Evolutionary conservation across 2,888 invertebrate species (phyloP), one percentile per base, ranked within the genome.

Genomic region (Drosophila kokeensis): DNA sequence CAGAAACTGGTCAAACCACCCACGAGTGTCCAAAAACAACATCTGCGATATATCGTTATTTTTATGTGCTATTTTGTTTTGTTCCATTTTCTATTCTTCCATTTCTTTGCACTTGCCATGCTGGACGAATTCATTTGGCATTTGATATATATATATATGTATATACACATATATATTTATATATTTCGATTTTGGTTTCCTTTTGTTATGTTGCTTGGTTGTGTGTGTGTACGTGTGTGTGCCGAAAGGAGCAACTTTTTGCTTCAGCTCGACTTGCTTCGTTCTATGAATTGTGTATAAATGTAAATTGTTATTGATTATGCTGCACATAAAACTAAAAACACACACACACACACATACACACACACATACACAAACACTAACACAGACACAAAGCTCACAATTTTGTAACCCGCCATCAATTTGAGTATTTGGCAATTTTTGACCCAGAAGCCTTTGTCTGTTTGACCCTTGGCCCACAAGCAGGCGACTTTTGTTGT

Each of bases 291-390:
- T 45, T 66, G 30, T 69, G 66, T 62, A 75, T 63, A 90, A 87
- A 87, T 87, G 90, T 77, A 90, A 88, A 87, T 87, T 88, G 86
- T 88, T 87, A 87, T 87, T 90, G 87, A 87, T 87, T 87, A 83
- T 81, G 86, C 74, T 73, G 68, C 75, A 77, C 66, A 89, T 81
- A 82, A 81, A 79, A 73, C 74, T 76, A 55, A 74, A 73, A 34
- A 29, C 52, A 59, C 49, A 34, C 30, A 38, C 13, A 15, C 72
- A 77, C 70, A 89, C 76, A 84, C 36, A 38, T 18, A 61, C 34
- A 69, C 10, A 50, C 42, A 53, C 15, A 65, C 15, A 48, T 64
- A n/a, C 49, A 36, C 54, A 34, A 34, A 53, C 42, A 30, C 30
- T 11, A 32, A n/a, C 45, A 36, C 13, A 24, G 8, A 55, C 24